Base-by-base conservation (phyloP, 2,113 vertebrate species). In the Jacana jacana region DNA sequence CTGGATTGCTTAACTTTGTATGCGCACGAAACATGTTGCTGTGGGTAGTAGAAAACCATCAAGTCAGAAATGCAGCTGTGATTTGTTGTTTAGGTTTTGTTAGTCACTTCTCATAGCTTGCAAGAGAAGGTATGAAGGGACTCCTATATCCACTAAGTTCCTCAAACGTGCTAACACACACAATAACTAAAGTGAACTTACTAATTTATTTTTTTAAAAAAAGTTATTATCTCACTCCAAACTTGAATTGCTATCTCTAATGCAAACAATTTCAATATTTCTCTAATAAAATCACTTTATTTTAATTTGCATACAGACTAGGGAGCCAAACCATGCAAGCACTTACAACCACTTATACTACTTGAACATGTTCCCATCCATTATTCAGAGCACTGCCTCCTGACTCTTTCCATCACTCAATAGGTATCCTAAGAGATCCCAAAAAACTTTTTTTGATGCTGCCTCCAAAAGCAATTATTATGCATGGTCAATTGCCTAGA, bases 21-120 rank as follows among this genome's bases (percentile, higher is more conserved):
- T 31, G 33, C 0, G 1, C 14, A 52, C 1, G 42, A 81, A 65
- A 7, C 23, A 40, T 0, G 0, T 13, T 73, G 10, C 25, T 58
- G 7, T 12, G 14, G 72, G 39, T 93, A 88, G 24, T 0, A 73
- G 28, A 35, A 86, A 60, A 68, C 9, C 25, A 81, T 7, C 22
- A 69, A 49, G 24, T 58, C 40, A 35, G 17, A 86, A 86, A 9
- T 10, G 52, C 23, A 84, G 31, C 35, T 66, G 23, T 40, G 14
- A 48, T 75, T 52, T 39, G 22, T 17, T 49, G 22, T 55, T 42
- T 28, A 57, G 20, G 16, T 7, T 79, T 76, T 85, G 48, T 16
- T 52, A 71, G 30, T 18, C 5, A 12, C 10, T 68, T 55, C 44
- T 92, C 39, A 64, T 20, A 48, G 11, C 11, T 48, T 14, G 27